Percentiles rank a stretch among this genome's conserved stretches.
phyloP scores from a whole-genome alignment of 1,140 invertebrate species.

The Bathynomus jamesi region DNA sequence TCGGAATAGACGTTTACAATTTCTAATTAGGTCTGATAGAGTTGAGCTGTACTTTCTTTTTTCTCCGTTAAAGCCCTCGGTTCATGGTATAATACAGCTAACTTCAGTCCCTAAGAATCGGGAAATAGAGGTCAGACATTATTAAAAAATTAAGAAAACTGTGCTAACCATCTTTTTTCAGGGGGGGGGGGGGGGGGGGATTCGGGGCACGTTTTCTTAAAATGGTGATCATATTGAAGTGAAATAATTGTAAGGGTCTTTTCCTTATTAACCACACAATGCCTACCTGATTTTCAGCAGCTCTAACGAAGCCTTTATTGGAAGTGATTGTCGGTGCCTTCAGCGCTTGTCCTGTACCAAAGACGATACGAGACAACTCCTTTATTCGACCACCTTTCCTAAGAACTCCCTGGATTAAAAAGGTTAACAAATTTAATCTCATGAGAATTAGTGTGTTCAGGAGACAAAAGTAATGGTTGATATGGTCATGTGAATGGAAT shows the following conservation, averaged over 20 bases:
- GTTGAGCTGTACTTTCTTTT: slow-evolving; percentile 10
- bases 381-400: background rate
- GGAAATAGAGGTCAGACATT: too few species aligned
- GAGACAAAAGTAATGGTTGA: too few species aligned
- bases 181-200: too few species aligned
- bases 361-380: background rate
- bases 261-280: too few species aligned
- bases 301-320: background rate
- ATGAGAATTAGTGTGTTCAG: background rate
- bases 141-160: too few species aligned
- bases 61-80: slow-evolving; percentile 18
- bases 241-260: background rate
- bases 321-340: background rate
- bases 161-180: too few species aligned
- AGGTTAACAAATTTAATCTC: background rate
- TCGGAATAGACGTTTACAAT: slow-evolving; percentile 1
- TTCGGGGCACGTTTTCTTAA: too few species aligned
- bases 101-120: slow-evolving; percentile 10
- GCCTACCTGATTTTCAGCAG: background rate
- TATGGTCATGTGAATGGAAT: too few species aligned
- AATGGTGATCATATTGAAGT: too few species aligned
- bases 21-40: slow-evolving; percentile 1
- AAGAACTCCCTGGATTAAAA: background rate
- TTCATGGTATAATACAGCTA: slow-evolving; percentile 17
- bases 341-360: background rate